Evolutionary conservation across 35 echinoderm and acorn worm genomes (phyloP), one percentile per base, ranked within the genome.

Genomic region (Heliocidaris erythrogramma): DNA sequence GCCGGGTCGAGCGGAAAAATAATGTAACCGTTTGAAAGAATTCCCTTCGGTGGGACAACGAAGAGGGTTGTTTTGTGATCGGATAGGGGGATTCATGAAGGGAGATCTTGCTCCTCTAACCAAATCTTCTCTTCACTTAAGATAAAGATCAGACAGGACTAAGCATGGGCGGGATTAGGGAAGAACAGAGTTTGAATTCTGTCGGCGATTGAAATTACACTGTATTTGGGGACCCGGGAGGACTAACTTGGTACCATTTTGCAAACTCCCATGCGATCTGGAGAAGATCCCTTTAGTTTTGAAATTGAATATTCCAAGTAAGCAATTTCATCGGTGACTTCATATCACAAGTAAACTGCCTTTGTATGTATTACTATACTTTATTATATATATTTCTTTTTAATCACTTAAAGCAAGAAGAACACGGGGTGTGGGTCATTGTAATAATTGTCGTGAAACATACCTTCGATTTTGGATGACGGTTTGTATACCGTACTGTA

Each of bases 61-160:
- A 89, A 13, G 30, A 89, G 47, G 35, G 87, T 89, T 89, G 87
- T 89, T 89, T 89, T 89, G 87, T 89, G 87, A 89, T 89, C 10
- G 21, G 87, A 89, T 32, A 32, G 87, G 87, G 87, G 87, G 47
- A 56, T 17, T 48, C 87, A 89, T 89, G 18, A 32, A 48, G 87
- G 32, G 87, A 30, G 47, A 48, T 89, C 32, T 16, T 27, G 31
- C 5, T 32, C 87, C 42, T 78, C 18, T 78, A 27, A 78, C 65
- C 65, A 78, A 29, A n/a, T 5, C 27, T 78, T 78, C 8, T n/a
- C 65, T 78, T 78, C 65, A 56, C 52, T 56, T 10, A 0, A 78
- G 65, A 78, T 78, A 78, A 78, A 78, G 65, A 21, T 78, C 65
- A 78, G 65, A 78, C 65, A 78, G 65, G 27, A 27, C 65, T 78